Percentiles rank a stretch among this genome's conserved stretches.
phyloP scores from a whole-genome alignment of 2,797 vertebrate species.

The Decapterus maruadsi region DNA sequence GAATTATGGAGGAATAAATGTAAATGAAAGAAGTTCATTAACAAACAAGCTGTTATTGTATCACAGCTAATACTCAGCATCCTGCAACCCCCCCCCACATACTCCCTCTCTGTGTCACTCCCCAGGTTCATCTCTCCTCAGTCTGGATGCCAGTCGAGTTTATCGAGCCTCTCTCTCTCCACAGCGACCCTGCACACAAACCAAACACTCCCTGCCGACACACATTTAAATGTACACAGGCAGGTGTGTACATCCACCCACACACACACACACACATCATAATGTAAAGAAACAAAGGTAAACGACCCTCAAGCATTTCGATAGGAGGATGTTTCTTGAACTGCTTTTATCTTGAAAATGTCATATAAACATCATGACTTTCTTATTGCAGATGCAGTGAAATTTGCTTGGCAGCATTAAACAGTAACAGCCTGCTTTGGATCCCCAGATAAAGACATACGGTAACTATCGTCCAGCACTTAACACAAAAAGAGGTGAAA shows the following conservation, averaged over 20 bases:
- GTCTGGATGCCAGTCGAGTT: constrained; percentile 22
- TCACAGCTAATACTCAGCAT: not conserved
- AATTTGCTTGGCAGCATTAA: too few species aligned
- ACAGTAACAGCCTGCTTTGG: too few species aligned
- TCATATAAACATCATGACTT: too few species aligned
- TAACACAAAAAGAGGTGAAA: not conserved
- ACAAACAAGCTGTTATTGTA: not conserved
- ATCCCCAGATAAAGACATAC: not conserved
- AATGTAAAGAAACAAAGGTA: too few species aligned
- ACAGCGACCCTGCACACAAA: constrained; percentile 45
- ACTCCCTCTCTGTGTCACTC: constrained; percentile 20
- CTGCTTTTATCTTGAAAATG: not conserved
- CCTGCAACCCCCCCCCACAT: not conserved
- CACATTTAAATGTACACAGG: constrained; percentile 25
- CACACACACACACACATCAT: not conserved
- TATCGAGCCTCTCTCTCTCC: constrained; percentile 27
- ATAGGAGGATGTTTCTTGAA: not conserved
- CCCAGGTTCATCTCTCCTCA: constrained; percentile 32
- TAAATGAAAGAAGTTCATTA: constrained; percentile 2
- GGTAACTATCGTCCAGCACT: not conserved
- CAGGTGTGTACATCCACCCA: not conserved
- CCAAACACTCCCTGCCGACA: constrained; percentile 45
- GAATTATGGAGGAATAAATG: constrained; percentile 19
- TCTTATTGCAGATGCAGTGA: too few species aligned
- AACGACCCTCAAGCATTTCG: not conserved